phyloP scores from a whole-genome alignment of 2,888 invertebrate species.

The Strigamia crassipes region DNA sequence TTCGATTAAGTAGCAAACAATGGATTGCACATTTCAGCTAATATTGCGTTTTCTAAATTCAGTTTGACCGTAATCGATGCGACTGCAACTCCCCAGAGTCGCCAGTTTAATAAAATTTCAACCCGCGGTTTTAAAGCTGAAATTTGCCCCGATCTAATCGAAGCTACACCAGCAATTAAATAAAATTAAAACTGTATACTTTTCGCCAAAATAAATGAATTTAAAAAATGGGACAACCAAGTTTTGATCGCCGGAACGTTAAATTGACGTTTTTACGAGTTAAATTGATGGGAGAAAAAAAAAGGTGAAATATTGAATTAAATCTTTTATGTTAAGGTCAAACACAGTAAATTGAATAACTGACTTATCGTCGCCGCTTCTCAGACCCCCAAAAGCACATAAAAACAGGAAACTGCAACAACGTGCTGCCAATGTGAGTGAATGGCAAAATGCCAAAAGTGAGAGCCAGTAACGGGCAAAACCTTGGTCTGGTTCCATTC shows the following conservation, averaged over 20 bases:
- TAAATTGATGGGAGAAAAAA: no score
- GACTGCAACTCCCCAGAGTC: neutral
- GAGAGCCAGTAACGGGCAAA: neutral
- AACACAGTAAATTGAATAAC: neutral
- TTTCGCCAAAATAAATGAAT: no score
- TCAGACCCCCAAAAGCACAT: neutral
- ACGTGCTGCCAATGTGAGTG: neutral
- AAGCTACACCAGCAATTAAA: neutral
- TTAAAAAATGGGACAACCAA: no score
- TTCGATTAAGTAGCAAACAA: neutral
- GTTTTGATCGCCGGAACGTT: no score
- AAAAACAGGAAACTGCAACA: slow-evolving; percentile 15
- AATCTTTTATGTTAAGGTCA: neutral
- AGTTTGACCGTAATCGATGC: slow-evolving; percentile 1
- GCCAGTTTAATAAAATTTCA: neutral
- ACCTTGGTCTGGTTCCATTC: slow-evolving; percentile 1
- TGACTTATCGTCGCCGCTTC: neutral
- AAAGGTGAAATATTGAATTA: no score
- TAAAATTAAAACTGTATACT: no score
- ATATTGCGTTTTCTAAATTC: slow-evolving; percentile 5
- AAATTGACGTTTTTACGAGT: no score
- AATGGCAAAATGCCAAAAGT: slow-evolving; percentile 17
- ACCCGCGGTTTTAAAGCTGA: neutral
- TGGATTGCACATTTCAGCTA: neutral
- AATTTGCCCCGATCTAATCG: neutral